Conservation (phyloP, 2,888 invertebrate genomes). For the Drosophila conformis region DNA sequence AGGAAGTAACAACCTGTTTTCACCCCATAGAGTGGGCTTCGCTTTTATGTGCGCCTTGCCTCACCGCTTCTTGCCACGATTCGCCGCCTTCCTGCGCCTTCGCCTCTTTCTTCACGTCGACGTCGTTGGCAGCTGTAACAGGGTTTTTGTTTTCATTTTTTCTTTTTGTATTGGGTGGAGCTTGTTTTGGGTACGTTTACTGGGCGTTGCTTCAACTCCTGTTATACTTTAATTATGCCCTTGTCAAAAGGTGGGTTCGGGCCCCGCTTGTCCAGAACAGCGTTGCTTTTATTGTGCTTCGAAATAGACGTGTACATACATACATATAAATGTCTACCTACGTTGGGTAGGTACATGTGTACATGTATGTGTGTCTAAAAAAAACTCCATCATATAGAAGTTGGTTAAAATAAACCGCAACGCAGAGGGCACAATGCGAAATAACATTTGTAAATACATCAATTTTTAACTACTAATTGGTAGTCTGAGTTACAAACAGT, state of each 20-base stretch:
- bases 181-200: conserved; percentile 42
- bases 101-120: conserved; percentile 34
- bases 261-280: conserved; percentile 37
- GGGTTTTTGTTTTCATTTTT: background rate
- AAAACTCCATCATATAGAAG: conserved; percentile 13
- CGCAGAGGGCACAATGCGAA: background rate
- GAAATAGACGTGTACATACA: conserved; percentile 12
- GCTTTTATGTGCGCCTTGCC: conserved; percentile 58
- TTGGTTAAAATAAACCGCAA: conserved; percentile 24
- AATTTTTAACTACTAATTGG: conserved; percentile 60
- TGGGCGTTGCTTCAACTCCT: conserved; percentile 64
- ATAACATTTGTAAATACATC: conserved; percentile 51
- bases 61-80: conserved; percentile 8
- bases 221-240: conserved; percentile 80
- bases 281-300: conserved; percentile 39
- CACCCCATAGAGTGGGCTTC: conserved; percentile 76
- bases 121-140: conserved; percentile 34
- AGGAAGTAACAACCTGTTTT: conserved; percentile 80
- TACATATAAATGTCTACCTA: conserved; percentile 1
- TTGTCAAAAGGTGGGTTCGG: conserved; percentile 74
- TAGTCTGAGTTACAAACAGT: conserved; percentile 30
- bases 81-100: conserved; percentile 10
- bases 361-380: conserved; percentile 3
- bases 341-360: too few species aligned
- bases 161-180: conserved; percentile 1